Base-by-base conservation (phyloP, 2,888 invertebrate species). In the Theretra japonica region DNA sequence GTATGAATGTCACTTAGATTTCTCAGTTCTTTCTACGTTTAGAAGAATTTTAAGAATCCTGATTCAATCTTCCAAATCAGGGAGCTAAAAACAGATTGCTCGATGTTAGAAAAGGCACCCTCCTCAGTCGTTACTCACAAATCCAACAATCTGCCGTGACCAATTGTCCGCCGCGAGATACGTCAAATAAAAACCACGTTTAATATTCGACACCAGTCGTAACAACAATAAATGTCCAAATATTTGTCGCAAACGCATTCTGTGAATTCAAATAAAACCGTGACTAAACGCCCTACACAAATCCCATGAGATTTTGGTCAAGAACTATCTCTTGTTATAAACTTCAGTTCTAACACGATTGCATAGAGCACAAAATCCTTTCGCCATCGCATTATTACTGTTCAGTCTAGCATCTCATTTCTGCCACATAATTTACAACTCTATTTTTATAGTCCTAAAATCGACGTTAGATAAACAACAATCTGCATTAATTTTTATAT, bases 231-330 rank as follows among this genome's bases (percentile, higher is more conserved):
- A 92, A 93, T 89, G 93, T 93, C 90, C 91, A 93, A 94, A 94
- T 94, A 94, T 94, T 94, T 94, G 93, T 93, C 88, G 89, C 88
- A 86, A 77, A 86, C 82, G 85, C 88, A 88, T 90, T 90, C 87
- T 84, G 87, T 83, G 87, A 88, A 92, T 93, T 91, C 94, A 90
- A 93, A 94, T 93, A 93, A 92, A 90, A 89, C 93, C 93, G 88
- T 93, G 88, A 91, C 94, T 87, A 93, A 94, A 92, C 78, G 86
- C 89, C 88, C 86, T 86, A 80, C 78, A 82, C 84, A 82, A 86
- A 87, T 93, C 93, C 91, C 91, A 80, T 75, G 92, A 88, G 94
- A 92, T 89, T 65, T 48, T 85, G 92, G 91, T 91, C 92, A 92
- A 90, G 86, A 65, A 71, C 65, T 71, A 69, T 15, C 53, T 53